Conservation (phyloP, 2,888 invertebrate genomes). For the Boloria euphrosyne region DNA sequence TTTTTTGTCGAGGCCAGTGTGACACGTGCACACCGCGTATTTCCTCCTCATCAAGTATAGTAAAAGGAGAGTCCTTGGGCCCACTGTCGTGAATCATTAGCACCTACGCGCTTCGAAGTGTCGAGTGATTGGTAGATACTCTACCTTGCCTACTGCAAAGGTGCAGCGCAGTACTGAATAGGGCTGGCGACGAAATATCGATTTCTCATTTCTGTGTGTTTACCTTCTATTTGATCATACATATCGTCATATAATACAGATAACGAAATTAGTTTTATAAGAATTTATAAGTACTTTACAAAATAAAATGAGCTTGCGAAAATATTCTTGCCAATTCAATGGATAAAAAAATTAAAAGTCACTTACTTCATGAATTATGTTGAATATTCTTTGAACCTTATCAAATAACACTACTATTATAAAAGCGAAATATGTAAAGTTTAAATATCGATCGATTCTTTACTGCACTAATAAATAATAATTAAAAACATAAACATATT, state of each 20-base stretch:
- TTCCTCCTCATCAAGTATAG: constrained; percentile 57
- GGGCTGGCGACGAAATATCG: constrained; percentile 24
- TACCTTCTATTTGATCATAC: neutral
- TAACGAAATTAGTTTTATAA: neutral
- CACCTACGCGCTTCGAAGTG: constrained; percentile 59
- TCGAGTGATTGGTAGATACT: constrained; percentile 36
- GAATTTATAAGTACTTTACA: no score
- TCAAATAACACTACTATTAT: no score
- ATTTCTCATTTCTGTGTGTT: neutral
- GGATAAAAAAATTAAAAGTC: no score
- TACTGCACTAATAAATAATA: no score
- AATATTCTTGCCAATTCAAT: no score
- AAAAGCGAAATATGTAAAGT: no score
- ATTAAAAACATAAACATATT: no score
- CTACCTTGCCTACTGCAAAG: constrained; percentile 30
- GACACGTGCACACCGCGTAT: constrained; percentile 36
- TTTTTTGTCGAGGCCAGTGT: constrained; percentile 21
- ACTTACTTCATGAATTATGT: no score
- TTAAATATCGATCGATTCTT: no score
- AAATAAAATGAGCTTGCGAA: no score
- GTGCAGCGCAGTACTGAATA: constrained; percentile 33
- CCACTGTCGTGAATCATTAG: constrained; percentile 68
- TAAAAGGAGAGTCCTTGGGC: constrained; percentile 78
- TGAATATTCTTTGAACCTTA: no score
- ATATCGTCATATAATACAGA: neutral